These are phyloP conservation scores for Hypolimnas misippus DNA, from an alignment of 2,888 invertebrate species.

Conservation along the genomic window DNA sequence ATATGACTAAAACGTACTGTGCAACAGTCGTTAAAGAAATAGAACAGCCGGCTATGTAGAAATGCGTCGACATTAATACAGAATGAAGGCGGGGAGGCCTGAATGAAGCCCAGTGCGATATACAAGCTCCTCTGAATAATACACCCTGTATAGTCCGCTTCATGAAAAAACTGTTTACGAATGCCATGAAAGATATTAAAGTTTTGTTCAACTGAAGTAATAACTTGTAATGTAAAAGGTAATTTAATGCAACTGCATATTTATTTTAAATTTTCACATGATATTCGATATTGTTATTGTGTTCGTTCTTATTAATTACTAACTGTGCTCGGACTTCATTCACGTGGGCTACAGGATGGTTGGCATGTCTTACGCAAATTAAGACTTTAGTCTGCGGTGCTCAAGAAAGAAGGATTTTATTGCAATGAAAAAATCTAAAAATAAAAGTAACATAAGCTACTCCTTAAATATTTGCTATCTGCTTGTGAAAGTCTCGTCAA, in stretches of 20 bases:
- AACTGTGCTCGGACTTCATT: too few species aligned
- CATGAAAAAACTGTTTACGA: not conserved
- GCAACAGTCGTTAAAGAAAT: constrained; percentile 18
- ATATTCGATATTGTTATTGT: too few species aligned
- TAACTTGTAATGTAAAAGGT: not conserved
- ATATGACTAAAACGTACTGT: constrained; percentile 6
- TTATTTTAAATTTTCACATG: too few species aligned
- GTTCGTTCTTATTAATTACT: too few species aligned
- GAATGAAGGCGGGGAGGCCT: constrained; percentile 32
- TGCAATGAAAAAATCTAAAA: too few species aligned
- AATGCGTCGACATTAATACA: constrained; percentile 37
- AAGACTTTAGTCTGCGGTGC: too few species aligned
- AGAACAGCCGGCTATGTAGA: constrained; percentile 23
- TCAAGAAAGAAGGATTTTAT: too few species aligned
- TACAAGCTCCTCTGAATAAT: not conserved
- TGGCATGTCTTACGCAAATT: too few species aligned
- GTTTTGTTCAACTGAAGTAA: constrained; percentile 1
- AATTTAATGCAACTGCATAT: not conserved
- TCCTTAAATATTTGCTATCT: too few species aligned
- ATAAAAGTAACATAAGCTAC: too few species aligned
- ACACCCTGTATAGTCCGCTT: not conserved
- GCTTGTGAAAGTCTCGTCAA: too few species aligned
- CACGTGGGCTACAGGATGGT: too few species aligned
- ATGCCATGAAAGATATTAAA: not conserved
- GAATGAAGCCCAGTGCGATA: constrained; percentile 20